phyloP scores from a whole-genome alignment of 2,888 invertebrate genomes.

The Hemaris fuciformis region DNA sequence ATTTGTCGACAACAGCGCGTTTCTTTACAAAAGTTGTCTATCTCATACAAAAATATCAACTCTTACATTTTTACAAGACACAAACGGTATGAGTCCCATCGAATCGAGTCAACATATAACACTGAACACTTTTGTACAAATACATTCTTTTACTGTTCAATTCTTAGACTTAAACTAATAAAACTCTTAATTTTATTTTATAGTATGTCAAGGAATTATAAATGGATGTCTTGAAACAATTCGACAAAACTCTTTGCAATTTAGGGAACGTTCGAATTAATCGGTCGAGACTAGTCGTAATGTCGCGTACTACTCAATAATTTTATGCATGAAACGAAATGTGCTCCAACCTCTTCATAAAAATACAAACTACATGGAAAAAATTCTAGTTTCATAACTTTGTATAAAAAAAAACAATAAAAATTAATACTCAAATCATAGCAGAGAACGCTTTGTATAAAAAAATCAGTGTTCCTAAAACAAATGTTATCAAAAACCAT shows the following conservation, averaged over 20 bases:
- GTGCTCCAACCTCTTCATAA: not conserved
- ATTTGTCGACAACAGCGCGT: slow-evolving; percentile 23
- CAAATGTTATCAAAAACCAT: not conserved
- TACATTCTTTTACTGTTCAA: no score
- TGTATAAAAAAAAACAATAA: no score
- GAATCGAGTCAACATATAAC: not conserved
- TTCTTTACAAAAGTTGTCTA: slow-evolving; percentile 18
- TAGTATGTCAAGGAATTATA: not conserved
- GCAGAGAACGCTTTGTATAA: no score
- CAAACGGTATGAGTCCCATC: not conserved
- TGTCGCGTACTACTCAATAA: slow-evolving; percentile 22
- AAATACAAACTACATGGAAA: not conserved
- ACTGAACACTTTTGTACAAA: not conserved
- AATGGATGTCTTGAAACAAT: not conserved
- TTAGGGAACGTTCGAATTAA: slow-evolving; percentile 52
- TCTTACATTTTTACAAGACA: slow-evolving; percentile 1
- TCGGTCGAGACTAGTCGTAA: slow-evolving; percentile 58
- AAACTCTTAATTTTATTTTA: no score
- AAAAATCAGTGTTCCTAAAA: no score
- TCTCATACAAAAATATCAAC: slow-evolving; percentile 3
- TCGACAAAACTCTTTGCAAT: slow-evolving; percentile 12
- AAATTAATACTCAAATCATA: no score
- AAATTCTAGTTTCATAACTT: no score
- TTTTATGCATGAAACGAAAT: not conserved
- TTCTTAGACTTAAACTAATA: no score